Evolutionary conservation across 2,113 vertebrate genomes (phyloP).

Genomic region (Oryzias celebensis): DNA sequence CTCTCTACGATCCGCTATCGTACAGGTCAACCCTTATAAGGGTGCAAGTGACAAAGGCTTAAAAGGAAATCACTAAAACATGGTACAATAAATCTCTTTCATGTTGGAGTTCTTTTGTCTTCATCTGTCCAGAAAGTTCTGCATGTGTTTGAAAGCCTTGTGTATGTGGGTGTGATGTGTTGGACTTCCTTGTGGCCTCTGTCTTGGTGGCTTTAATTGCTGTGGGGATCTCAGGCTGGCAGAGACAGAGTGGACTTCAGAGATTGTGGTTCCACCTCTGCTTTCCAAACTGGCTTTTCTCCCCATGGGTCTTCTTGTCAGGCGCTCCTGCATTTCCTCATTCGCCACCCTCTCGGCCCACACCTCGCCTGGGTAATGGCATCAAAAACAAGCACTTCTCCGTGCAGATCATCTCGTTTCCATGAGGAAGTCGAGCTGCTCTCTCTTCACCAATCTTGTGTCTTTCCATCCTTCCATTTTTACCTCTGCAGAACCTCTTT

Average conservation of each 20-base stretch:
- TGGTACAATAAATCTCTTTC: not conserved
- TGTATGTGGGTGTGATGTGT: constrained; percentile 53
- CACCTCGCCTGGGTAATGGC: constrained; percentile 58
- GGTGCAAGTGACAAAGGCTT: too few relatives aligned
- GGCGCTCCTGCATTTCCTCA: constrained; percentile 56
- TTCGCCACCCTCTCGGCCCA: constrained; percentile 63
- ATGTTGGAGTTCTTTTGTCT: constrained; percentile 2
- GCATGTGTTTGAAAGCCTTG: constrained; percentile 32
- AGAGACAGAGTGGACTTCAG: constrained; percentile 65
- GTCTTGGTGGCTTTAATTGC: constrained; percentile 62
- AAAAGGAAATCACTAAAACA: too few relatives aligned
- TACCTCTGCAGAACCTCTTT: not conserved
- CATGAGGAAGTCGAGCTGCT: constrained; percentile 1
- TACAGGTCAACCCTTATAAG: too few relatives aligned
- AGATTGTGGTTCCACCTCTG: constrained; percentile 77
- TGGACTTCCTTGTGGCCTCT: constrained; percentile 52
- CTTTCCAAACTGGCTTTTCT: constrained; percentile 77
- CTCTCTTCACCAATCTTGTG: not conserved
- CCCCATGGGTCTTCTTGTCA: constrained; percentile 40
- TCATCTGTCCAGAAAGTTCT: constrained; percentile 8
- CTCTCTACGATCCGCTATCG: too few relatives aligned
- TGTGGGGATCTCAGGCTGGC: constrained; percentile 63
- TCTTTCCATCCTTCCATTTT: constrained; percentile 1
- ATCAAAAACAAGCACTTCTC: constrained; percentile 49
- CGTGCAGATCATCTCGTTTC: constrained; percentile 43